Percentiles rank a stretch among this genome's conserved stretches.
Conservation (phyloP, 2,888 invertebrate species). For the Thecophora atra region DNA sequence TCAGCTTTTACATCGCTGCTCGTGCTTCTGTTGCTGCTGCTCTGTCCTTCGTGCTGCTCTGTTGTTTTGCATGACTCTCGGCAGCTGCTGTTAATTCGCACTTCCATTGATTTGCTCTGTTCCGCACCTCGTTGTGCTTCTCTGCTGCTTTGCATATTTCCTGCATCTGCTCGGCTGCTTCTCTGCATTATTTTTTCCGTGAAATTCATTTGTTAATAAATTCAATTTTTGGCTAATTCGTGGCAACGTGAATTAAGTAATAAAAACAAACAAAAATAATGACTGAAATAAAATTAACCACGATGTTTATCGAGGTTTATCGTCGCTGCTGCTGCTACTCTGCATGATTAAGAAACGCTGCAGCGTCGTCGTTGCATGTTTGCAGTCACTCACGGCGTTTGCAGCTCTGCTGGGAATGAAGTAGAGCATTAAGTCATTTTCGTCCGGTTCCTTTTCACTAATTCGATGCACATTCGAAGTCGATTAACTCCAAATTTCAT, state of each 20-base stretch:
- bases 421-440: not conserved
- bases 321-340: not conserved
- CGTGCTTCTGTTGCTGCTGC: too few species aligned
- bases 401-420: not conserved
- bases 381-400: too few species aligned
- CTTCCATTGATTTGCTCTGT: too few species aligned
- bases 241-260: not conserved
- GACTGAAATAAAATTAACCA: not conserved
- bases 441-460: not conserved
- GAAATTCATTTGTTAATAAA: not conserved
- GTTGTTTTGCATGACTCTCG: too few species aligned
- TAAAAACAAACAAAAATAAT: not conserved
- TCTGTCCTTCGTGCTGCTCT: too few species aligned
- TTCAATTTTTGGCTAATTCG: constrained; percentile 4
- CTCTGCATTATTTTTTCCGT: too few species aligned
- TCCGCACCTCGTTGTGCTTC: not conserved
- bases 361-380: not conserved
- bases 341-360: not conserved
- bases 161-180: not conserved
- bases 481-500: not conserved
- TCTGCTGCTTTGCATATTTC: not conserved
- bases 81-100: too few species aligned
- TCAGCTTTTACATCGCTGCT: too few species aligned
- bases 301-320: not conserved
- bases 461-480: not conserved